Evolutionary conservation across 2,113 vertebrate species (phyloP), one percentile per base, ranked within the genome.

Genomic region (Parus major): DNA sequence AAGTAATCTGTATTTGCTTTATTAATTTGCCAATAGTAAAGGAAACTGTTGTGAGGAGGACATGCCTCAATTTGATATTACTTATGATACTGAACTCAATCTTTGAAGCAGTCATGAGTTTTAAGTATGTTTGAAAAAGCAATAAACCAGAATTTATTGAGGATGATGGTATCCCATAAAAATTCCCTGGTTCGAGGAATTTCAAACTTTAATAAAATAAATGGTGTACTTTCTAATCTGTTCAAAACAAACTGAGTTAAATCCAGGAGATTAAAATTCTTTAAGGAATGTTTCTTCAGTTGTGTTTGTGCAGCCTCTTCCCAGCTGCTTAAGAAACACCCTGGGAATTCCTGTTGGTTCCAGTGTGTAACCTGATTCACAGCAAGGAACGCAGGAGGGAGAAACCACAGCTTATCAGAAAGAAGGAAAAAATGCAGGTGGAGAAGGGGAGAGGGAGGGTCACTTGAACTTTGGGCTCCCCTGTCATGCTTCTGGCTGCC

Each of bases 301-400:
- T 83, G 75, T 77, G 59, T 92, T 90, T 90, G 63, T 63, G 78
- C 47, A 66, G 55, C 66, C 47, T 70, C 35, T 91, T 81, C 56
- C 19, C 76, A 64, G 57, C 52, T 41, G 72, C 44, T 69, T 35
- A 42, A 78, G 68, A 70, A 90, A 80, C 10, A 25, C 31, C 3
- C 23, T 5, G 60, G 10, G 61, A 90, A 88, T 75, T 93, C 64
- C 76, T 52, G 2, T 59, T 59, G 73, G 72, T 53, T 31, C 39
- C 6, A 52, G 68, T 2, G 50, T 46, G 61, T 60, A 52, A 89
- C 20, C 60, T 27, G 69, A 90, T 64, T 82, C 75, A 31, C 6
- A 44, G 63, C 77, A 68, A 63, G 31, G 61, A 94, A 69, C 0
- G 0, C 29, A 2, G 27, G 39, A 66, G 59, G n/a, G 18, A 68